These are phyloP conservation scores for Atta cephalotes DNA, from an alignment of 1,140 invertebrate species.

Conservation along the genomic window DNA sequence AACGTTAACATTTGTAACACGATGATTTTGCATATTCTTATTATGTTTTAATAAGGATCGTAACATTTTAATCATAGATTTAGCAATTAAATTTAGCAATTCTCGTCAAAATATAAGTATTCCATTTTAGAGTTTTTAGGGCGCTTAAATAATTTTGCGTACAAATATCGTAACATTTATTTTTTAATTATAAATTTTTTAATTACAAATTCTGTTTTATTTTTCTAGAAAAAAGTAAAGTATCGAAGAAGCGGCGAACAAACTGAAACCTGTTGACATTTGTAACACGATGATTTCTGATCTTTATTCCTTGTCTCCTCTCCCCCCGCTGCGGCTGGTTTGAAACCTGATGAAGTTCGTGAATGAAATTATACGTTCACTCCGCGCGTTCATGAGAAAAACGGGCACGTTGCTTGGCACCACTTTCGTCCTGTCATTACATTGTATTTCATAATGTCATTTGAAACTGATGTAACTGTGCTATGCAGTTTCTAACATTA, in stretches of 20 bases:
- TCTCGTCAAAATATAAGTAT: too few relatives aligned
- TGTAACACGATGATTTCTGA: slow-evolving; percentile 24
- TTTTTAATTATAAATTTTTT: background rate
- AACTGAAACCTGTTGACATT: slow-evolving; percentile 43
- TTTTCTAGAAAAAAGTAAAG: background rate
- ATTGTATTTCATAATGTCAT: slow-evolving; percentile 80
- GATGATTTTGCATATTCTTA: background rate
- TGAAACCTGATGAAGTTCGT: slow-evolving; percentile 55
- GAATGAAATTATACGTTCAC: slow-evolving; percentile 73
- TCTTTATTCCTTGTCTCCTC: background rate
- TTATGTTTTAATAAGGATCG: too few relatives aligned
- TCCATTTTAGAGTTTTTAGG: too few relatives aligned
- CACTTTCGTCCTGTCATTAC: slow-evolving; percentile 73
- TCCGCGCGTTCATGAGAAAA: slow-evolving; percentile 59
- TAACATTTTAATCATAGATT: too few relatives aligned
- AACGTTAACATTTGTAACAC: slow-evolving; percentile 38
- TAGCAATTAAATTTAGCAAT: too few relatives aligned
- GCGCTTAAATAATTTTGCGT: too few relatives aligned
- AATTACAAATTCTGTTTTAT: background rate
- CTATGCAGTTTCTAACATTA: slow-evolving; percentile 70
- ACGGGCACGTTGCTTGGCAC: slow-evolving; percentile 63
- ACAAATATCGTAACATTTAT: too few relatives aligned
- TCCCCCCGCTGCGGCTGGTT: background rate
- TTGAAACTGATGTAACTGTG: slow-evolving; percentile 77
- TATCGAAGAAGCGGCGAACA: background rate